A percentile compares a stretch with the other conserved stretches of the same genome.
phyloP scores from a whole-genome alignment of 2,113 vertebrate species.

The Puffinus mauretanicus region DNA sequence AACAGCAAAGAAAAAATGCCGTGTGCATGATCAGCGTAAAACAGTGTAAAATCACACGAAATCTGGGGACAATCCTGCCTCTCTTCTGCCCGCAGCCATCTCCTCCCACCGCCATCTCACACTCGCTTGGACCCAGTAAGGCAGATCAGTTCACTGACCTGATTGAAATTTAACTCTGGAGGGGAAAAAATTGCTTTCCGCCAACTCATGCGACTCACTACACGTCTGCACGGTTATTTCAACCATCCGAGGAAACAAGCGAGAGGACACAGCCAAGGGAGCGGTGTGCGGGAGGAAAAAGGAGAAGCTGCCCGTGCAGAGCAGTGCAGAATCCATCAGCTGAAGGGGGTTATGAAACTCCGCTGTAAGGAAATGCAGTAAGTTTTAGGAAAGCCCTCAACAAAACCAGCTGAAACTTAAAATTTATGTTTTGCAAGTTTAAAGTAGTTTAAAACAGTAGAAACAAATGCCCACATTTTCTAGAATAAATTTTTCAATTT shows the following conservation, averaged over 20 bases:
- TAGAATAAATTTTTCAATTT: not conserved
- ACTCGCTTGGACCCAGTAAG: not conserved
- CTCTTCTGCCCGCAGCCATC: not conserved
- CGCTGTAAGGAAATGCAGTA: not conserved
- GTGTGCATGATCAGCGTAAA: not conserved
- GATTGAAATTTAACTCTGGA: not conserved
- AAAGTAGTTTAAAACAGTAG: not conserved
- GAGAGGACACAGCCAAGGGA: not conserved
- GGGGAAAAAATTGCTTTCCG: not conserved
- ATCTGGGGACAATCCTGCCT: not conserved
- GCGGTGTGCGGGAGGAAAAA: accelerated
- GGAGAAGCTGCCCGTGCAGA: not conserved
- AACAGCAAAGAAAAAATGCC: not conserved
- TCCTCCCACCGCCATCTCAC: not conserved
- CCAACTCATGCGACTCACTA: not conserved
- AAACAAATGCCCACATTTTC: not conserved
- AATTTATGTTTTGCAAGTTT: not conserved
- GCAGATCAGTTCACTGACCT: not conserved
- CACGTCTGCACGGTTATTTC: not conserved
- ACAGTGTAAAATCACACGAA: accelerated
- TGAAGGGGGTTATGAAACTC: not conserved
- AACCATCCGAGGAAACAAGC: not conserved
- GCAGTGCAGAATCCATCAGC: not conserved
- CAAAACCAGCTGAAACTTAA: not conserved
- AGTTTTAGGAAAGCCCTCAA: not conserved